Base-by-base conservation (phyloP, 2,888 invertebrate species). In the Rhingia campestris region DNA sequence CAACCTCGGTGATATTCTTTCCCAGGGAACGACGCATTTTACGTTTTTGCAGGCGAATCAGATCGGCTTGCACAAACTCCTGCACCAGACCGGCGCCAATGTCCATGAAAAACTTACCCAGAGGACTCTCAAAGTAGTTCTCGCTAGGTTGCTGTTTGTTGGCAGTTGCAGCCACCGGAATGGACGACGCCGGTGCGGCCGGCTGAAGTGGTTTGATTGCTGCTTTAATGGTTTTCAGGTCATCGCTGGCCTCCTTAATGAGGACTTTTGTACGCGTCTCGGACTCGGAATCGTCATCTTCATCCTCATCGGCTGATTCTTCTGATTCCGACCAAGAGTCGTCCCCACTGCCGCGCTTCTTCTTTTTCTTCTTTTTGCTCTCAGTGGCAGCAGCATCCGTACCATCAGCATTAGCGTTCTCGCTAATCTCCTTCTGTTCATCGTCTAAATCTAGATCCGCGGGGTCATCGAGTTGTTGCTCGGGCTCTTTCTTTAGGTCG, bases 21-120 rank as follows among this genome's bases (percentile, higher is more conserved):
- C 95, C 93, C 63, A 93, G 93, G 5, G 89, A 89, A 87, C 95
- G 95, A 22, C 95, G 94, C 90, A 91, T 89, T 90, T 97, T 97
- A 56, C 96, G 94, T 89, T 96, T 96, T 90, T 98, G 97, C 88
- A 97, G 95, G 87, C 96, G 95, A 70, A 98, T 92, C 75, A 98
- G 92, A 92, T 98, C 98, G n/a, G 95, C 94, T 92, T 98, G 98
- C 22, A 98, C 98, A 90, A 95, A 96, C 90, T 98, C 98, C 91
- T 97, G 97, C 2, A 97, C 98, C 86, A 97, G 93, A 90, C 96
- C 97, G 75, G 96, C 93, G 37, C 98, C 98, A 87, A 98, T 96
- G 89, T 97, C 96, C 91, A 96, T 95, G 89, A 98, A 96, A 91
- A 98, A 97, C 90, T 96, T 96, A 6, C 98, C 97, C 66, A 97